Base-by-base conservation (phyloP, 53 echinoderm and acorn worm genomes). In the Crossaster papposus region DNA sequence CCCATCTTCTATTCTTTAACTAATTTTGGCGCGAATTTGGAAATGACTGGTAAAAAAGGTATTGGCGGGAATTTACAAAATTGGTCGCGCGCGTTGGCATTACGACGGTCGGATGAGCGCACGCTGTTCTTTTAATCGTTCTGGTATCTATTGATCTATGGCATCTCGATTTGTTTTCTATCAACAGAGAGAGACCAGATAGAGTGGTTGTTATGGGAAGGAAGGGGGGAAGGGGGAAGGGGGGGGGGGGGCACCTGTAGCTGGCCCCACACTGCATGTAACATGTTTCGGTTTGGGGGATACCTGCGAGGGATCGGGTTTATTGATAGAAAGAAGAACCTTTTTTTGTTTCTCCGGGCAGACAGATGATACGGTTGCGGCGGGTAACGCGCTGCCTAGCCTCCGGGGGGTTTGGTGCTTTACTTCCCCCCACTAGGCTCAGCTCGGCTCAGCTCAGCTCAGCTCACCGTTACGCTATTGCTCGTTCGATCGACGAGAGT, bases 311-410 rank as follows among this genome's bases (percentile, higher is more conserved):
- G 81, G 54, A 33, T 90, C 38, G 35, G 51, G 44, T 33, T 44
- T 90, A 90, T 83, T 90, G 90, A 90, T 77, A 74, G 30, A 77
- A 64, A 73, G 71, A 30, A 83, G 83, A 54, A 82, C 51, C 14
- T 44, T 44, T 51, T 72, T n/a, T n/a, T n/a, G n/a, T n/a, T 75
- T 86, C 79, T 79, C 87, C 76, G 36, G 90, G 90, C 76, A 18
- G 83, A 90, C 90, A 90, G 90, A 90, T 90, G 90, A 90, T 90
- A 90, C 64, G 20, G 82, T 76, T 83, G 90, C 83, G 90, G 90
- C 77, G 64, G 87, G 44, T 7, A 75, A 31, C 87, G 38, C 54
- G 77, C 77, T 63, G 36, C 72, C 52, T 36, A 2, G 2, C 79
- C 53, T 77, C 87, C 82, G 8, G 13, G 32, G 87, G 87, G 18